These are phyloP conservation scores for Lacerta viridis DNA, from an alignment of 2,797 vertebrate genomes.

Conservation along the genomic window DNA sequence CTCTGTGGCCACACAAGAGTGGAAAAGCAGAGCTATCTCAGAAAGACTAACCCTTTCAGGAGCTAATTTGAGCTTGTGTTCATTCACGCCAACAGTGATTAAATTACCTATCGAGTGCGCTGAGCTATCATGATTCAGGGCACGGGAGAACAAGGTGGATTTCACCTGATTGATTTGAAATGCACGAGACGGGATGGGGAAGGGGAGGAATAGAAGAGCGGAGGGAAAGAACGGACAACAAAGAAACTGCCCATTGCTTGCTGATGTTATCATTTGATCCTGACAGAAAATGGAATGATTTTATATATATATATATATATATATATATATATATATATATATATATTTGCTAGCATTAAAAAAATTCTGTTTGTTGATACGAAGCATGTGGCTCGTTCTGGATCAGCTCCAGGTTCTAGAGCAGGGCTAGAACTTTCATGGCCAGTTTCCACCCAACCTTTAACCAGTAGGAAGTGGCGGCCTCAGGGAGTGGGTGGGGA, in stretches of 20 bases:
- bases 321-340: too few relatives aligned
- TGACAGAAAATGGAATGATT: neutral
- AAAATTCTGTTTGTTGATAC: too few relatives aligned
- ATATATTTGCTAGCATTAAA: neutral
- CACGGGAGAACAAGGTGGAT: slow-evolving; percentile 81
- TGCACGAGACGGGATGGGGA: slow-evolving; percentile 59
- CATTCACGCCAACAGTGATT: slow-evolving; percentile 80
- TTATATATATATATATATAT: too few relatives aligned
- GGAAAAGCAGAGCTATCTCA: slow-evolving; percentile 84
- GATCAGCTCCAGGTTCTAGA: too few relatives aligned
- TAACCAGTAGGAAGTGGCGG: too few relatives aligned
- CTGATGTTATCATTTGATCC: neutral
- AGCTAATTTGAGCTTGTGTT: slow-evolving; percentile 82
- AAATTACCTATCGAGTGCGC: slow-evolving; percentile 86
- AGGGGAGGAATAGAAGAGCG: slow-evolving; percentile 59
- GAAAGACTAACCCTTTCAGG: slow-evolving; percentile 80
- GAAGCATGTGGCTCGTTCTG: too few relatives aligned
- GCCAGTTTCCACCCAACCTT: too few relatives aligned
- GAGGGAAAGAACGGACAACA: slow-evolving; percentile 41
- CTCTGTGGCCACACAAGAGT: slow-evolving; percentile 83
- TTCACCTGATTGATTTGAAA: slow-evolving; percentile 84
- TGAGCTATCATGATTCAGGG: slow-evolving; percentile 84
- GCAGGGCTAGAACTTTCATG: too few relatives aligned
- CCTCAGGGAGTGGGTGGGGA: too few relatives aligned
- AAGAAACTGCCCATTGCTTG: neutral